Conservation (phyloP, 2,113 vertebrate species). For the Notiomystis cincta region DNA sequence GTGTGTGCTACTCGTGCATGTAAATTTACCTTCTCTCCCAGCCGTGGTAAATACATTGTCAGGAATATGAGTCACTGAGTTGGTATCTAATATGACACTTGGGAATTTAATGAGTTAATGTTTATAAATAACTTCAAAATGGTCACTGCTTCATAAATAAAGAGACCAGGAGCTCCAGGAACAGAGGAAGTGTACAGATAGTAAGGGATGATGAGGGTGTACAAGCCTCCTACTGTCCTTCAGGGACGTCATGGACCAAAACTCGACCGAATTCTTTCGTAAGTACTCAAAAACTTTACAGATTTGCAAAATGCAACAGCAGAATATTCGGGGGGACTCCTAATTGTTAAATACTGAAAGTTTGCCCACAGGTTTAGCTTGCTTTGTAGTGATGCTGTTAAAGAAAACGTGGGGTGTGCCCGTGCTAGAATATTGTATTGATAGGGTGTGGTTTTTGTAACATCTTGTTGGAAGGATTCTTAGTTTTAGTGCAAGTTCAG, state of each 20-base stretch:
- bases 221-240: slow-evolving; percentile 16
- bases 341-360: background rate
- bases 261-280: slow-evolving; percentile 71
- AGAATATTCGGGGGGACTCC: background rate
- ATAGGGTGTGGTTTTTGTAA: background rate
- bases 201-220: slow-evolving; percentile 61
- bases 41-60: slow-evolving; percentile 42
- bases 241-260: slow-evolving; percentile 69
- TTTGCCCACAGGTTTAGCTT: background rate
- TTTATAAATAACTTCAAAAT: slow-evolving; percentile 74
- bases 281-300: slow-evolving; percentile 36
- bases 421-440: background rate
- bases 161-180: slow-evolving; percentile 5
- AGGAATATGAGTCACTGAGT: slow-evolving; percentile 52
- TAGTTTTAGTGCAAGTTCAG: background rate
- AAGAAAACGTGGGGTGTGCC: background rate
- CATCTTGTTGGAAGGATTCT: background rate
- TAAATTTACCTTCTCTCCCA: slow-evolving; percentile 50
- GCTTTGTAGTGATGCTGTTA: background rate
- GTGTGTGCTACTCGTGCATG: background rate
- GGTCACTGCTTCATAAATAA: slow-evolving; percentile 61
- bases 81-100: slow-evolving; percentile 24
- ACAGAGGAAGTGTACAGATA: background rate
- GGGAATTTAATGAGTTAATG: slow-evolving; percentile 61
- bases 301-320: rapidly evolving